Conservation (phyloP, 2,888 invertebrate genomes). For the Meta bourneti region DNA sequence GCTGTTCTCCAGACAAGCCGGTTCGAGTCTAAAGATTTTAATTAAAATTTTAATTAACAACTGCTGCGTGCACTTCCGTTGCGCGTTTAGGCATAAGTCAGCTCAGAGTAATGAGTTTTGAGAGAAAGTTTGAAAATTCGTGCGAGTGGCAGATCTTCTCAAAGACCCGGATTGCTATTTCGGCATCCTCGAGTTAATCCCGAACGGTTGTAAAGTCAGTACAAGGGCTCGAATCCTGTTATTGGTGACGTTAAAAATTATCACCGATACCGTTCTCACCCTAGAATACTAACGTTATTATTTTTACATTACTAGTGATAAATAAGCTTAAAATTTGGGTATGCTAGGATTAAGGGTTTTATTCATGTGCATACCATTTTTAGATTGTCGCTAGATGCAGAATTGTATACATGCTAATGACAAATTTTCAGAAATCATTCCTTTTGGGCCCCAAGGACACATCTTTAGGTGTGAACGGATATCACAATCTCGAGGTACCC, state of each 20-base stretch:
- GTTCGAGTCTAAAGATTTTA: slow-evolving; percentile 30
- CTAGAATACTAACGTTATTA: too few relatives aligned
- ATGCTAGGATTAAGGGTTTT: too few relatives aligned
- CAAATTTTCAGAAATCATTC: too few relatives aligned
- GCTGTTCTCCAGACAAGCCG: slow-evolving; percentile 7
- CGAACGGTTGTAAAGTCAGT: background rate
- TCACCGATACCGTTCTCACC: too few relatives aligned
- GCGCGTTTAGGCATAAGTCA: slow-evolving; percentile 7
- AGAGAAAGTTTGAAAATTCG: background rate
- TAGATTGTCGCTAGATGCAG: too few relatives aligned
- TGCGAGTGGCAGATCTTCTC: background rate
- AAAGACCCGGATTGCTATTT: background rate
- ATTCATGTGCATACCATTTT: too few relatives aligned
- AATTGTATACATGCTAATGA: too few relatives aligned
- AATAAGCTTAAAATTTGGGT: too few relatives aligned
- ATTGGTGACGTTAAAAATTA: background rate
- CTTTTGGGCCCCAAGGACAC: too few relatives aligned
- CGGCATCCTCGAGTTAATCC: background rate
- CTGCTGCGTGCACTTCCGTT: background rate
- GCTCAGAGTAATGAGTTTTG: slow-evolving; percentile 18
- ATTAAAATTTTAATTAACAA: slow-evolving; percentile 69
- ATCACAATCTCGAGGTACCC: too few relatives aligned
- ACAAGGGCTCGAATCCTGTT: background rate
- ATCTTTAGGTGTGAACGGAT: too few relatives aligned
- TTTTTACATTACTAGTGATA: too few relatives aligned